Evolutionary conservation across 2,797 vertebrate species (phyloP), one percentile per base, ranked within the genome.

Genomic region (Craterocephalus amniculus): DNA sequence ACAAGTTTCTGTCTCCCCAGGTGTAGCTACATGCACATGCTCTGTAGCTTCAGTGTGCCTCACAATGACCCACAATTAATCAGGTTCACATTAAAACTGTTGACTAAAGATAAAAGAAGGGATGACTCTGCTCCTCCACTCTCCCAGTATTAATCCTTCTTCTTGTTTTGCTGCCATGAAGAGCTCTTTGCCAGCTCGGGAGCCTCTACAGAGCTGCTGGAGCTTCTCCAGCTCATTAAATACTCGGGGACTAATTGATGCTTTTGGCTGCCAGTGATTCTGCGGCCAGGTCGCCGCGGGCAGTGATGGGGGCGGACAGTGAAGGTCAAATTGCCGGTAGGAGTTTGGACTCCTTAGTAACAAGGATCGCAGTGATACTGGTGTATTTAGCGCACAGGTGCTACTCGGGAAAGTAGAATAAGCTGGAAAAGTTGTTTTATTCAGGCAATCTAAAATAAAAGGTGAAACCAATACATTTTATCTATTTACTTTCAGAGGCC

Each of bases 211-310:
- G 61, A 35, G 80, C 52, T 6, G 10, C 72, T 88, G 89, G 89
- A 84, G 73, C 11, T 3, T 32, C 66, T 83, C 83, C 86, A 89
- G 80, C 72, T 79, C 80, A 84, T 83, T 73, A 79, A 61, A 78
- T 55, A 66, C 79, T 76, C 16, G 9, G 70, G 58, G 56, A 64
- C 79, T 82, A 85, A 88, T 85, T 78, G 81, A 43, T 70, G 68
- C 51, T 32, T 51, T 11, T 60, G 71, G 61, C 16, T 76, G 81
- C 82, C 87, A 87, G 70, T 16, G 64, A 60, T 11, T 55, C 67
- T 64, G 67, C 3, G 49, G 82, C 85, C 83, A 83, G 76, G 60
- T 57, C 74, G 13, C 67, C 29, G 87, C 67, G 77, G 61, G 81
- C 66, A 32, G 22, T 35, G 63, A 35, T 29, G 8, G 60, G 68